Base-by-base conservation (phyloP, 2,113 vertebrate genomes). In the Hirundichthys speculiger region DNA sequence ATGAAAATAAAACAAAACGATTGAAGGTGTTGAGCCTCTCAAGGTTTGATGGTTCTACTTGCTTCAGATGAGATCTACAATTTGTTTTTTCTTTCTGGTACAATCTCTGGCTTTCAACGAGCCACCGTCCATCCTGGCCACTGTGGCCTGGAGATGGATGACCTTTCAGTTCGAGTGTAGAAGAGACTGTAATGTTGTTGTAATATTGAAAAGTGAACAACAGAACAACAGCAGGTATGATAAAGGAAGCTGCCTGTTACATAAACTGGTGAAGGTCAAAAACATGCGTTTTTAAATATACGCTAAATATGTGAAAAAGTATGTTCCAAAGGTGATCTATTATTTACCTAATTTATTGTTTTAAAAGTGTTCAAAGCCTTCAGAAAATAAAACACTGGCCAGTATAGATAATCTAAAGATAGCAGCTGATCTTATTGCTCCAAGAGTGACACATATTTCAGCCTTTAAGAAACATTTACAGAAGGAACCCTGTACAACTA, bases 141-240 rank as follows among this genome's bases (percentile, higher is more conserved):
- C 65, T 75, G 71, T 69, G 59, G 42, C 62, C 46, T 13, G 48
- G 18, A 64, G 58, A 61, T 63, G 64, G 55, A 72, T 61, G 50
- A 73, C 66, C 77, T 72, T 63, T 84, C 66, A 63, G 15, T 73
- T 63, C 42, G 19, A 64, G 62, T 47, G 53, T 66, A 39, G 53
- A 25, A 24, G 63, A 58, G 59, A 68, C 59, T 55, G 66, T 54
- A 45, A 53, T 55, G 64, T 24, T 72, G 34, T 48, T 47, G 39
- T 13, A 11, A 50, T 38, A 38, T 61, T 41, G 52, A 60, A 65
- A 41, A 49, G n/a, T 27, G 16, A 27, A 34, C 45, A 34, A 38
- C 14, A 40, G 59, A 3, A 59, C 47, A 56, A 25, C 4, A 24
- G 3, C 38, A 9, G 58, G 25, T 38, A 12, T 52, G 12, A 68